Conservation (phyloP, 1,140 invertebrate species). For the Drosophila setifemur region DNA sequence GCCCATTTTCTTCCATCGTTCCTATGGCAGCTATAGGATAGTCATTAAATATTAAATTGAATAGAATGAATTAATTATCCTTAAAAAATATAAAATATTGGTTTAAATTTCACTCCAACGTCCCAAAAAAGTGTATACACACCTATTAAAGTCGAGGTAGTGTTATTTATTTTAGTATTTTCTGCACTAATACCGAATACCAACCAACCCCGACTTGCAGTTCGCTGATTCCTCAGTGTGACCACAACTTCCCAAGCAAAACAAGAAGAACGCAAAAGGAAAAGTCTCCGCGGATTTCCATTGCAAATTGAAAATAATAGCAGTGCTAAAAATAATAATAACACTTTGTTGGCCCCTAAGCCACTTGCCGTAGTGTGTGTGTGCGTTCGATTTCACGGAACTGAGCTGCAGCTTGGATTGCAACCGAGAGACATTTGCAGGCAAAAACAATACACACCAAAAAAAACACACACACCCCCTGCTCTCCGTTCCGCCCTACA, state of each 20-base stretch:
- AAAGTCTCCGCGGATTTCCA: constrained; percentile 14
- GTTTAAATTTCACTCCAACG: too few relatives aligned
- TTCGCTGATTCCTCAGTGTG: background rate
- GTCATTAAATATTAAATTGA: too few relatives aligned
- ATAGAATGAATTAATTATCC: too few relatives aligned
- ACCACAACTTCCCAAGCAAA: constrained; percentile 3
- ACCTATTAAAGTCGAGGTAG: too few relatives aligned
- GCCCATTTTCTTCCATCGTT: too few relatives aligned
- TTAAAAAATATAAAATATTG: too few relatives aligned
- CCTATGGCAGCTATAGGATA: too few relatives aligned
- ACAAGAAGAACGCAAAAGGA: constrained; percentile 35
- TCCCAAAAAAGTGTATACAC: too few relatives aligned
- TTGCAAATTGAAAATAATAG: constrained; percentile 15
- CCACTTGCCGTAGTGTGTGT: too few relatives aligned
- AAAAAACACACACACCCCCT: constrained; percentile 20
- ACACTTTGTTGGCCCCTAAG: background rate
- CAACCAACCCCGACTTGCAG: too few relatives aligned
- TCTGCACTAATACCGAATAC: too few relatives aligned
- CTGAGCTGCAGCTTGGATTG: constrained; percentile 1
- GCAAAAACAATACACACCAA: constrained; percentile 37
- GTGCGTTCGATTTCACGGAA: background rate
- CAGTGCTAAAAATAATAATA: background rate
- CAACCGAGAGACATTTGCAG: background rate
- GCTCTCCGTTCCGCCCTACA: constrained; percentile 47
- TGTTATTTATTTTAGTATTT: too few relatives aligned